Percentiles rank a stretch among this genome's conserved stretches.
Conservation (phyloP, 2,888 invertebrate genomes). For the Troides aeacus region DNA sequence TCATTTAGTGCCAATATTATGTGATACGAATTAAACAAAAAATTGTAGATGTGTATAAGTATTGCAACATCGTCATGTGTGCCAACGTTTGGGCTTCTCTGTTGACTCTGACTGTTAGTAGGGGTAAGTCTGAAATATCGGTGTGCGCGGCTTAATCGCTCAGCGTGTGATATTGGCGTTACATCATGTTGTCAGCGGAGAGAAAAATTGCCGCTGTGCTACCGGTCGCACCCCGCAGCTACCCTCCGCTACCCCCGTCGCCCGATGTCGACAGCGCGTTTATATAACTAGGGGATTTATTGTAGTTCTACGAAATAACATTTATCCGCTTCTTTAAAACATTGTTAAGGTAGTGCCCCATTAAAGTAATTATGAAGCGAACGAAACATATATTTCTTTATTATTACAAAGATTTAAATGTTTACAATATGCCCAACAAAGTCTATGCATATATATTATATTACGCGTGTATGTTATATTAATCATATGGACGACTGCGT, state of each 20-base stretch:
- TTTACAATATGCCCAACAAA: too few relatives aligned
- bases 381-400: slow-evolving; percentile 11
- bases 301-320: slow-evolving; percentile 71
- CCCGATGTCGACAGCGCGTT: slow-evolving; percentile 69
- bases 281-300: slow-evolving; percentile 75
- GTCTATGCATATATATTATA: too few relatives aligned
- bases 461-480: too few relatives aligned
- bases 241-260: slow-evolving; percentile 30
- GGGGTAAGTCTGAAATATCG: slow-evolving; percentile 79
- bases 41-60: too few relatives aligned
- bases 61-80: not conserved
- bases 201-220: slow-evolving; percentile 76
- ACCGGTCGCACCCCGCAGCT: slow-evolving; percentile 39
- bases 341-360: slow-evolving; percentile 32
- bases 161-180: slow-evolving; percentile 80
- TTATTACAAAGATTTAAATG: slow-evolving; percentile 17
- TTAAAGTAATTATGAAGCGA: slow-evolving; percentile 28
- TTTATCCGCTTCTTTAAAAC: slow-evolving; percentile 57
- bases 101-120: slow-evolving; percentile 77
- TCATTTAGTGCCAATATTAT: too few relatives aligned
- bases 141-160: slow-evolving; percentile 79
- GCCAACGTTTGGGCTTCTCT: slow-evolving; percentile 48
- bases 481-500: too few relatives aligned
- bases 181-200: slow-evolving; percentile 79
- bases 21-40: too few relatives aligned